Base-by-base conservation (phyloP, 2,888 invertebrate genomes). In the Alsophila aescularia region DNA sequence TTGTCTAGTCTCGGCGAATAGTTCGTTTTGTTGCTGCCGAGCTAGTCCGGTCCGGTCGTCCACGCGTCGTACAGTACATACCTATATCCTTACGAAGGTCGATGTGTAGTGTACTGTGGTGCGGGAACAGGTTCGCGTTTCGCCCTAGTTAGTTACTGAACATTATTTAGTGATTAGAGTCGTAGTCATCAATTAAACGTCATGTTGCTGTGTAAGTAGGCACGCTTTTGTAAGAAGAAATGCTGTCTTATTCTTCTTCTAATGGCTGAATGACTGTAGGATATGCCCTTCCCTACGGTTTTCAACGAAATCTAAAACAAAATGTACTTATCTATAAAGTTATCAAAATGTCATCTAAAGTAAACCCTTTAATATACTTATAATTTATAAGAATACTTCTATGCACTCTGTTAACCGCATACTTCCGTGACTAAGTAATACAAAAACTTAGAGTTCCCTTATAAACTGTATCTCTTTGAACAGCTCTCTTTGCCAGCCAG, bases 391-490 rank as follows among this genome's bases (percentile, higher is more conserved):
- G n/a, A 18, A 24, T 13, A 32, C n/a, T n/a, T 12, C 2, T 2
- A 29, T 50, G 15, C 50, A 41, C 53, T 50, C 58, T 47, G 60
- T 56, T 51, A 35, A n/a, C 35, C 41, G 9, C 36, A 27, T 35
- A 39, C 18, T 42, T 32, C 16, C 16, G 31, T 44, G 48, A 42
- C 52, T 61, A 58, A 52, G 58, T 45, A 57, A 64, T 62, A 65
- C 58, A 66, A 67, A 58, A 58, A 59, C 60, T 66, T 59, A 52
- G 60, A 66, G 58, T 49, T 55, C 52, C 58, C 69, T 65, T 68
- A 63, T 62, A 69, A 66, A 66, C 62, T 57, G 64, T 64, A 66
- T 67, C 59, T 64, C 64, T 69, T 64, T 64, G 64, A 43, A 40
- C 43, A 57, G 58, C 49, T 44, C 44, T 29, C 59, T 65, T 64